Conservation (phyloP, 2,888 invertebrate genomes). For the Caenorhabditis auriculariae region DNA sequence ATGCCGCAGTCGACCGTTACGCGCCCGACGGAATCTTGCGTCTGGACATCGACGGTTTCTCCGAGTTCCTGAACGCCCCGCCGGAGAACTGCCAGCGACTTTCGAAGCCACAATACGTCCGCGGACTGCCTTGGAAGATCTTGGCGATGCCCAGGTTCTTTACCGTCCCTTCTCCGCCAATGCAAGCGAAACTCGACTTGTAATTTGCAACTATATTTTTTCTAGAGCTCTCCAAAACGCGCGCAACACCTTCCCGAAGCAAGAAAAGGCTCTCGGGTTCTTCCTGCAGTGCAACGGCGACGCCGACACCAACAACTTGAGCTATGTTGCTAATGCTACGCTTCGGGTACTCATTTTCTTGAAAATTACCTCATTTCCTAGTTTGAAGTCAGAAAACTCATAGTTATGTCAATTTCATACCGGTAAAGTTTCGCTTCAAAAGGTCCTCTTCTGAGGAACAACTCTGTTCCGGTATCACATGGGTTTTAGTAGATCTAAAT, state of each 20-base stretch:
- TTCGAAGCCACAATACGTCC: conserved; percentile 87
- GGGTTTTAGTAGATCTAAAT: too few species aligned
- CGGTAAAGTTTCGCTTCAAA: too few species aligned
- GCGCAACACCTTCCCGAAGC: conserved; percentile 4
- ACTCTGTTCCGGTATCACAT: too few species aligned
- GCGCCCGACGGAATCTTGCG: conserved; percentile 90
- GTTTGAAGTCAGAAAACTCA: too few species aligned
- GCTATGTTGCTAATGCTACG: conserved; percentile 92
- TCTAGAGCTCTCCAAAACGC: neutral
- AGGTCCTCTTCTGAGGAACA: too few species aligned
- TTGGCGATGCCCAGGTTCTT: conserved; percentile 88
- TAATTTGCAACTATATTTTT: neutral
- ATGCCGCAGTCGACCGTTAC: conserved; percentile 74
- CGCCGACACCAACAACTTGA: conserved; percentile 74
- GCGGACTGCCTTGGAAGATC: conserved; percentile 94
- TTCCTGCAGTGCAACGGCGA: conserved; percentile 81
- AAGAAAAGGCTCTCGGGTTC: conserved; percentile 67
- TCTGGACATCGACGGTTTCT: conserved; percentile 82
- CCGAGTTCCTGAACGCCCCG: conserved; percentile 28
- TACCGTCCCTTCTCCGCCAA: neutral
- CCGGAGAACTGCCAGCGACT: conserved; percentile 66
- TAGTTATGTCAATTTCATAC: too few species aligned
- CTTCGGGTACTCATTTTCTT: conserved; percentile 68
- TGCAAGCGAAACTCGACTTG: neutral
- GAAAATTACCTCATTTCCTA: conserved; percentile 67